phyloP scores from a whole-genome alignment of 2,888 invertebrate species.

The Orthonevra nobilis region DNA sequence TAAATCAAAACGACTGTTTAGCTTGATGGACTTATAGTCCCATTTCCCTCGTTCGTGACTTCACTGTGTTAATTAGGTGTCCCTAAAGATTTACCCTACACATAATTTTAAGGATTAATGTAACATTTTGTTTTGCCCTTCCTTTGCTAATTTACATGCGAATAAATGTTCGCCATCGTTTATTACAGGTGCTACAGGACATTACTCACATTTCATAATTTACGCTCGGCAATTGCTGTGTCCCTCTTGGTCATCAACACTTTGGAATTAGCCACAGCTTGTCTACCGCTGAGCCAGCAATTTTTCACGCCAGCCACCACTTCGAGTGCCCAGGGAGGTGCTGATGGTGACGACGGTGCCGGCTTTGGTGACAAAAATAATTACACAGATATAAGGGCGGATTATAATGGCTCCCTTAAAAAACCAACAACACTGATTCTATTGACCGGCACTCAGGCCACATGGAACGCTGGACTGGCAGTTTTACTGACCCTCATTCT shows the following conservation, averaged over 20 bases:
- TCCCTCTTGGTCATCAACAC: constrained; percentile 77
- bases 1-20: no score
- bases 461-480: constrained; percentile 76
- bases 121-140: no score
- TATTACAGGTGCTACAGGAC: constrained; percentile 76
- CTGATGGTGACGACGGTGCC: constrained; percentile 50
- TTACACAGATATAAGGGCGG: constrained; percentile 14
- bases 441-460: constrained; percentile 73
- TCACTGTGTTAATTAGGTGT: no score
- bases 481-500: constrained; percentile 76
- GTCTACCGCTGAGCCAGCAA: constrained; percentile 73
- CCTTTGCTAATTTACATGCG: background rate
- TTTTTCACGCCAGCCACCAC: constrained; percentile 39
- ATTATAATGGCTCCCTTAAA: constrained; percentile 1
- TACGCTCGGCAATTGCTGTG: constrained; percentile 76
- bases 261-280: constrained; percentile 77
- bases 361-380: constrained; percentile 38
- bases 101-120: no score
- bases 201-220: constrained; percentile 79
- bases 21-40: no score
- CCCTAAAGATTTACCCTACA: no score
- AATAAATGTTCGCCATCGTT: constrained; percentile 3
- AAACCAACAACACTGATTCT: constrained; percentile 43
- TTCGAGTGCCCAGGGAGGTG: constrained; percentile 8
- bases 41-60: no score